Evolutionary conservation across 2,888 invertebrate genomes (phyloP).

Genomic region (Microctonus brassicae): DNA sequence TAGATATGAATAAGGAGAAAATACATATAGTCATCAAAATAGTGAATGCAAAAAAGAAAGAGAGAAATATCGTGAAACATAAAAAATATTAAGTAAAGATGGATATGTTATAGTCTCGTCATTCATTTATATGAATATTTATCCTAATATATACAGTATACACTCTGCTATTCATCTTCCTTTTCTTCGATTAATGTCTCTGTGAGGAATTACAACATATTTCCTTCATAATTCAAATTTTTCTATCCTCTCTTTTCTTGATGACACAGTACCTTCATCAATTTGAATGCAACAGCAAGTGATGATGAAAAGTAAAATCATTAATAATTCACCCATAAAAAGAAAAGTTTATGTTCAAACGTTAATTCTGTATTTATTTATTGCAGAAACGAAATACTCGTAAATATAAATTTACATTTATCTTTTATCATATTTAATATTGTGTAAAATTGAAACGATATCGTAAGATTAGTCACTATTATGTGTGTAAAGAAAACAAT

Average conservation of each 20-base stretch:
- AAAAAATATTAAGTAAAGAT: too few species aligned
- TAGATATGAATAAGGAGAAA: slow-evolving; percentile 9
- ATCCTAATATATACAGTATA: slow-evolving; percentile 9
- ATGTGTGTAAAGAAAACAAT: too few species aligned
- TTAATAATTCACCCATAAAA: neutral
- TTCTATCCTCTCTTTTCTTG: neutral
- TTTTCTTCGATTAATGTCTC: slow-evolving; percentile 17
- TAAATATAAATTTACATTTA: too few species aligned
- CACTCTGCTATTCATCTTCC: slow-evolving; percentile 14
- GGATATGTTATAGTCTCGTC: slow-evolving; percentile 34
- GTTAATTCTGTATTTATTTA: neutral
- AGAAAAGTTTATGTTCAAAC: neutral
- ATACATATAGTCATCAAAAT: slow-evolving; percentile 14
- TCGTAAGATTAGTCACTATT: too few species aligned
- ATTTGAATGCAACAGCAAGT: slow-evolving; percentile 14
- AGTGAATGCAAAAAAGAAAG: neutral
- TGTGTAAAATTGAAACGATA: too few species aligned
- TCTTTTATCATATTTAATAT: too few species aligned
- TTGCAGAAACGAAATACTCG: neutral
- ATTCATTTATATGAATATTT: slow-evolving; percentile 37
- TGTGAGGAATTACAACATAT: slow-evolving; percentile 31
- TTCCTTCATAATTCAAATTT: slow-evolving; percentile 32
- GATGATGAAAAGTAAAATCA: neutral
- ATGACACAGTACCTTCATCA: slow-evolving; percentile 22
- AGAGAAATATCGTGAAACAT: too few species aligned